Evolutionary conservation across 2,797 vertebrate genomes (phyloP).

Genomic region (Harpagifer antarcticus): DNA sequence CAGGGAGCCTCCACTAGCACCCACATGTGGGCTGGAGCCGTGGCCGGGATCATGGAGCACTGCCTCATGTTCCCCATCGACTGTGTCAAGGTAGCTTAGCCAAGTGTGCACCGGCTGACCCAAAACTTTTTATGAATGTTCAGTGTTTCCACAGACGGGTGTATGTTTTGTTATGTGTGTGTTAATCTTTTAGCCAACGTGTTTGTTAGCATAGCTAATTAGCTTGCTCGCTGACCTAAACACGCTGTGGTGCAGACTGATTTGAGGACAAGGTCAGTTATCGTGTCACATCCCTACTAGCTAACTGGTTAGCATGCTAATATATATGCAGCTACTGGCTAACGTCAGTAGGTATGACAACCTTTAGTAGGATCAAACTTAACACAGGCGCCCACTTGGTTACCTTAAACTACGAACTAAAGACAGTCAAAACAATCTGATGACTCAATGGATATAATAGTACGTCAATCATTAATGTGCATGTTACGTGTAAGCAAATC

Average conservation of each 20-base stretch:
- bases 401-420: not conserved
- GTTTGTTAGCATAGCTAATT: conserved; percentile 71
- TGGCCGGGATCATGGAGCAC: conserved; percentile 97
- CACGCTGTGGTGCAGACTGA: conserved; percentile 44
- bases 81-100: conserved; percentile 92
- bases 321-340: not conserved
- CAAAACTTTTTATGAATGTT: not conserved
- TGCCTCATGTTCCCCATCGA: conserved; percentile 98
- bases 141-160: not conserved
- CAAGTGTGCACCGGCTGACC: conserved; percentile 5
- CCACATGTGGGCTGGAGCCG: conserved; percentile 95
- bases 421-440: not conserved
- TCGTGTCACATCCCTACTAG: conserved; percentile 2
- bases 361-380: conserved; percentile 10
- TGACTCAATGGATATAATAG: not conserved
- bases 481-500: not conserved
- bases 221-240: conserved; percentile 65
- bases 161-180: not conserved
- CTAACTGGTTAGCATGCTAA: conserved; percentile 56
- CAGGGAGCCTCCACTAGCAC: conserved; percentile 94
- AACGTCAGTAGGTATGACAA: conserved; percentile 7
- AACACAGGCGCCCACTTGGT: not conserved
- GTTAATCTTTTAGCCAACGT: not conserved
- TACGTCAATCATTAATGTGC: conserved; percentile 13
- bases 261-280: conserved; percentile 76